Percentiles rank a stretch among this genome's conserved stretches.
These are phyloP conservation scores for Acanthis flammea DNA, from an alignment of 2,797 vertebrate species.

Conservation along the genomic window DNA sequence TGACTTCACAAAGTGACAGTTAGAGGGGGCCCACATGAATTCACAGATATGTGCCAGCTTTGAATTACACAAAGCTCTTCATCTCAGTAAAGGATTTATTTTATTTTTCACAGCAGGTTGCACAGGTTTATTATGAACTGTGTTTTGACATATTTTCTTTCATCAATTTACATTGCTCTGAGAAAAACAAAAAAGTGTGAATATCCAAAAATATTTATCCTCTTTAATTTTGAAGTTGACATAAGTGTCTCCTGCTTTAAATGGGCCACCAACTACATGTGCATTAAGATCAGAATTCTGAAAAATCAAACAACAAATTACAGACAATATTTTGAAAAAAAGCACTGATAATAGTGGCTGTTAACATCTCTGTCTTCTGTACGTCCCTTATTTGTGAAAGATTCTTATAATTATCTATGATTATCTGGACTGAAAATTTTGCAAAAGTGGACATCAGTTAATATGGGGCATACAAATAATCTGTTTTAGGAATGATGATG, in stretches of 20 bases:
- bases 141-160: background rate
- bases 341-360: background rate
- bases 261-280: background rate
- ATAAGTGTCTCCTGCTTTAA: background rate
- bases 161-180: background rate
- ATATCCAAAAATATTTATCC: background rate
- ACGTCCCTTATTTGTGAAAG: background rate
- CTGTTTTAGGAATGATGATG: background rate
- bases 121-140: background rate
- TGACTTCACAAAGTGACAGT: background rate
- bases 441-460: background rate
- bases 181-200: background rate
- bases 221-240: background rate
- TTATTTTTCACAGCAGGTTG: background rate
- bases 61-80: background rate
- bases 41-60: background rate
- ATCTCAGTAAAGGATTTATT: background rate
- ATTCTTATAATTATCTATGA: background rate
- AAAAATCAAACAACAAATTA: background rate
- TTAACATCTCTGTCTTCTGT: background rate
- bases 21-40: background rate
- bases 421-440: background rate
- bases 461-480: background rate
- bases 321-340: background rate
- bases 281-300: background rate